phyloP scores from a whole-genome alignment of 1,140 invertebrate species.

The Drosophila sucinea region DNA sequence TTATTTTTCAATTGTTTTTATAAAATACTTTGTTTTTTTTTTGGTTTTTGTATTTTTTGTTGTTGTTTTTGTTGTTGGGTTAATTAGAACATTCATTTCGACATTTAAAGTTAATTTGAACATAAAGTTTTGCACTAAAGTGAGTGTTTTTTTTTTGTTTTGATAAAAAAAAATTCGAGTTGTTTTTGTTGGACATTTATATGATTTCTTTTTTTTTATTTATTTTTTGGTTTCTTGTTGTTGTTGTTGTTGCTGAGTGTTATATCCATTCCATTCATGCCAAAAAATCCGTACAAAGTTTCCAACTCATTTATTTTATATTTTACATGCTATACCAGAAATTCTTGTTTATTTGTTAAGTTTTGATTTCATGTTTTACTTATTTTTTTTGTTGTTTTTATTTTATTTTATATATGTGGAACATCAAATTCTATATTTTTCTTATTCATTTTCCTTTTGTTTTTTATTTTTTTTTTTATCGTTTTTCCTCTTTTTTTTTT shows the following conservation, averaged over 20 bases:
- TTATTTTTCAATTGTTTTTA: slow-evolving; percentile 68
- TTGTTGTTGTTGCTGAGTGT: not conserved
- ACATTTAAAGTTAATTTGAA: slow-evolving; percentile 80
- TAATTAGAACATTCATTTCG: slow-evolving; percentile 80
- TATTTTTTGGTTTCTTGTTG: not conserved
- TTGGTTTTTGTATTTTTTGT: slow-evolving; percentile 42
- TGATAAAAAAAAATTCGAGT: slow-evolving; percentile 65
- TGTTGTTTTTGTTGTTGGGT: slow-evolving; percentile 53
- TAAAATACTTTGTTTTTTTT: slow-evolving; percentile 69
- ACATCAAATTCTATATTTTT: slow-evolving; percentile 56
- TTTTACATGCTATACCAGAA: slow-evolving; percentile 55
- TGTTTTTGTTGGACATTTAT: slow-evolving; percentile 34
- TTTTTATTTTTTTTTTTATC: slow-evolving; percentile 24
- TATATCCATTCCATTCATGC: not conserved
- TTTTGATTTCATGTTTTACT: slow-evolving; percentile 10
- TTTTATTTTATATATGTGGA: slow-evolving; percentile 49
- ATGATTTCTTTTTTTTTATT: not conserved
- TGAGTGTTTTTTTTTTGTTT: slow-evolving; percentile 15
- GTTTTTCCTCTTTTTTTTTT: slow-evolving; percentile 2
- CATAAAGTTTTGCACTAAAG: slow-evolving; percentile 79
- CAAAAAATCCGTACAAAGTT: slow-evolving; percentile 44
- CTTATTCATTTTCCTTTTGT: too few species aligned
- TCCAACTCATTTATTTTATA: slow-evolving; percentile 43
- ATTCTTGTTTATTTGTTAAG: slow-evolving; percentile 36
- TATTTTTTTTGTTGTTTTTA: not conserved